Percentiles rank a stretch among this genome's conserved stretches.
phyloP scores from a whole-genome alignment of 2,888 invertebrate genomes.

The Hypomecis punctinalis region DNA sequence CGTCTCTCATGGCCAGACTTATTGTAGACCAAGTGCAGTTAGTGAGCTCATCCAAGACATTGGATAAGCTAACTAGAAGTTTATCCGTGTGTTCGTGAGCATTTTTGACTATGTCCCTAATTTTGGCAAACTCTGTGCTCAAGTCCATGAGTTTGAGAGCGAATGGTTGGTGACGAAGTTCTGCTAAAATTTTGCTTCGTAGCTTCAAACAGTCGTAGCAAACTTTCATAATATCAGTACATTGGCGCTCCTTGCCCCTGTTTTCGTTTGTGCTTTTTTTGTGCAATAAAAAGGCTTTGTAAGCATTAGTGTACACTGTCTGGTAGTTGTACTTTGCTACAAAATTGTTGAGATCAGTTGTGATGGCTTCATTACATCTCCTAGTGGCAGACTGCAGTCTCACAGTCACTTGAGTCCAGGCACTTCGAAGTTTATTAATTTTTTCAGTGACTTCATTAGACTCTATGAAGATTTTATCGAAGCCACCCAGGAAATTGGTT shows the following conservation, averaged over 20 bases:
- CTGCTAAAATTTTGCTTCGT: constrained; percentile 77
- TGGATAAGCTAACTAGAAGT: constrained; percentile 59
- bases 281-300: constrained; percentile 72
- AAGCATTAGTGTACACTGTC: constrained; percentile 72
- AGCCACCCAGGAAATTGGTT: constrained; percentile 70
- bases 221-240: constrained; percentile 82
- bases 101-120: constrained; percentile 68
- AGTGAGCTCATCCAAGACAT: constrained; percentile 66
- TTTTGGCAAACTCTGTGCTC: constrained; percentile 74
- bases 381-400: constrained; percentile 77
- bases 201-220: constrained; percentile 84
- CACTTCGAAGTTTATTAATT: constrained; percentile 71
- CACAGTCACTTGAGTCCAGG: constrained; percentile 74
- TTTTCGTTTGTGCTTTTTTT: constrained; percentile 71
- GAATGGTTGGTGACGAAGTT: constrained; percentile 74
- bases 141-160: constrained; percentile 75
- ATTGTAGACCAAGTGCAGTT: constrained; percentile 76
- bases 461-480: constrained; percentile 72
- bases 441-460: constrained; percentile 70
- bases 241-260: constrained; percentile 72
- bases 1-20: constrained; percentile 67
- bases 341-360: constrained; percentile 72
- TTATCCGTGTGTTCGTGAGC: constrained; percentile 71
- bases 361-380: constrained; percentile 72
- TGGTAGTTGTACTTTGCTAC: constrained; percentile 72